Evolutionary conservation across 2,113 vertebrate species (phyloP).

Genomic region (Hyperopisus bebe): DNA sequence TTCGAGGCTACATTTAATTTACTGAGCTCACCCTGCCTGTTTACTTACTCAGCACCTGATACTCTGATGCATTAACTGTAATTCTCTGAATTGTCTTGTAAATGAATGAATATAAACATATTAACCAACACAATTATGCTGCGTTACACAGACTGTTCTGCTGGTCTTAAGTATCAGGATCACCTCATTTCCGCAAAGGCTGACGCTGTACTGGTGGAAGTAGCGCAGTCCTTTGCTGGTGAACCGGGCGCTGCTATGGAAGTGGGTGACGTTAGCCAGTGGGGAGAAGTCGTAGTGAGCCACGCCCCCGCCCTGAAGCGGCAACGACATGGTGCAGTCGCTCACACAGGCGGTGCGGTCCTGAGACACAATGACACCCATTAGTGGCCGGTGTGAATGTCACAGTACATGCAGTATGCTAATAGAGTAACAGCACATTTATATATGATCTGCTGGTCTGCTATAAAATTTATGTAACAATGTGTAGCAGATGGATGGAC

Average conservation of each 20-base stretch:
- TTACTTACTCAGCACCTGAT: neutral
- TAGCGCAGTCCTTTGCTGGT: constrained; percentile 83
- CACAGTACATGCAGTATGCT: neutral
- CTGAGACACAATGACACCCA: constrained; percentile 46
- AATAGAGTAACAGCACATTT: neutral
- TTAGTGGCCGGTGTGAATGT: neutral
- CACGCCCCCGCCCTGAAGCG: constrained; percentile 23
- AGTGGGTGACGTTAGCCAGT: constrained; percentile 52
- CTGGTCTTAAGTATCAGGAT: constrained; percentile 13
- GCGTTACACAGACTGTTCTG: neutral
- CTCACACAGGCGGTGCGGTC: constrained; percentile 74
- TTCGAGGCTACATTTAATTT: neutral
- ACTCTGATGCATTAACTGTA: neutral
- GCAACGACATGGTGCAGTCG: constrained; percentile 65
- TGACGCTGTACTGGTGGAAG: constrained; percentile 75
- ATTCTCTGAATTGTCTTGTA: neutral
- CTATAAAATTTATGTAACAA: neutral
- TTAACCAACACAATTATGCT: neutral
- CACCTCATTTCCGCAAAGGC: constrained; percentile 82
- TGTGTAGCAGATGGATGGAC: neutral
- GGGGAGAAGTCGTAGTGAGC: constrained; percentile 72
- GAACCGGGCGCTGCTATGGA: constrained; percentile 72
- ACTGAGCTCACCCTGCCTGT: neutral
- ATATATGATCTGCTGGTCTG: neutral
- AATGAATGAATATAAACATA: neutral